A percentile compares a stretch with the other conserved stretches of the same genome.
Evolutionary conservation across 2,888 invertebrate genomes (phyloP).

Genomic region (Campopleginae sp.): DNA sequence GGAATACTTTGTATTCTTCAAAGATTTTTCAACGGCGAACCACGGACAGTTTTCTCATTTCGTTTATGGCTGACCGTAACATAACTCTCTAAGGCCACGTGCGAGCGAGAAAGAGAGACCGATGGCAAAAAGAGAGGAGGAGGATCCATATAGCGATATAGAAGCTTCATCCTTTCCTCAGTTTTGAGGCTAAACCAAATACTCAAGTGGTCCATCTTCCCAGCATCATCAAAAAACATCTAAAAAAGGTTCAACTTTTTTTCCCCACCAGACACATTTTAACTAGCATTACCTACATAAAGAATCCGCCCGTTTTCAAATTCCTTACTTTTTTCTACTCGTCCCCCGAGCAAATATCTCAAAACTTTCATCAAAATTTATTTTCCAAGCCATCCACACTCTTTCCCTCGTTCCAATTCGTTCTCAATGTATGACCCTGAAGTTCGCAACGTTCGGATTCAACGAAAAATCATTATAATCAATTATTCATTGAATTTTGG

Average conservation of each 20-base stretch:
- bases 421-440: no score
- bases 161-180: constrained; percentile 49
- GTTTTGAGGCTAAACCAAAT: constrained; percentile 48
- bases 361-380: constrained; percentile 8
- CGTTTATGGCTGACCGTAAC: constrained; percentile 82
- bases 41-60: constrained; percentile 82
- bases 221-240: constrained; percentile 36
- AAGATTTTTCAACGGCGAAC: constrained; percentile 81
- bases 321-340: constrained; percentile 7
- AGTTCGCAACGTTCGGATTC: no score
- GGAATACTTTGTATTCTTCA: constrained; percentile 83
- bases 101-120: constrained; percentile 5
- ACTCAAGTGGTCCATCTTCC: constrained; percentile 53
- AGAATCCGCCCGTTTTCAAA: constrained; percentile 15
- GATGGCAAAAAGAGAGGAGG: constrained; percentile 32
- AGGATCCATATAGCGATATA: constrained; percentile 36
- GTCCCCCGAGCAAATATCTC: neutral
- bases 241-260: constrained; percentile 30
- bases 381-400: constrained; percentile 10
- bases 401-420: neutral
- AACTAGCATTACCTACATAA: constrained; percentile 15
- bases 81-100: constrained; percentile 76
- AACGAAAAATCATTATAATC: no score
- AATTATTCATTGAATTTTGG: no score
- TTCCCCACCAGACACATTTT: constrained; percentile 67